Conservation (phyloP, 2,797 vertebrate genomes). For the Cyclura pinguis region DNA sequence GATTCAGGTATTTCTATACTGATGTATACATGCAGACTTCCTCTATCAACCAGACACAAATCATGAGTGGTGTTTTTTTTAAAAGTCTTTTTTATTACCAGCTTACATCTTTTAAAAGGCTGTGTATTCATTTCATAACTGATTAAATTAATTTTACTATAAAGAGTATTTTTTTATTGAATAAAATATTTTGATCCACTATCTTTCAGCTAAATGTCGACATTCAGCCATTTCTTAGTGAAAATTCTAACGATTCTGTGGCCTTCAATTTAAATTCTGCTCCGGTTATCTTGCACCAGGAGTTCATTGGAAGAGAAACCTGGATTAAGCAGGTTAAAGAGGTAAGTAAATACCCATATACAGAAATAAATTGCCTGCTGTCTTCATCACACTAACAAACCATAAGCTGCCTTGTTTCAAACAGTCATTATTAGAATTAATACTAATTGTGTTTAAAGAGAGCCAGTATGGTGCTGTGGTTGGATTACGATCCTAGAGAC, state of each 20-base stretch:
- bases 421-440: background rate
- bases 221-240: slow-evolving; percentile 93
- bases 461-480: no score
- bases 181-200: slow-evolving; percentile 34
- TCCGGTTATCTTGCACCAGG: slow-evolving; percentile 92
- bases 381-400: background rate
- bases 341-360: slow-evolving; percentile 78
- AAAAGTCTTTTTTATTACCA: background rate
- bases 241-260: slow-evolving; percentile 76
- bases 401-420: background rate
- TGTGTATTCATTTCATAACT: background rate
- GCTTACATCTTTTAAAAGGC: background rate
- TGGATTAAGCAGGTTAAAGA: slow-evolving; percentile 92
- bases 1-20: no score
- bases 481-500: no score
- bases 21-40: no score
- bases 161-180: slow-evolving; percentile 4
- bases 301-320: slow-evolving; percentile 86
- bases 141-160: background rate
- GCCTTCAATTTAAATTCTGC: slow-evolving; percentile 90
- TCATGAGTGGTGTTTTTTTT: background rate
- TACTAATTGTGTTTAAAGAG: no score
- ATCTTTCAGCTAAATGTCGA: slow-evolving; percentile 91
- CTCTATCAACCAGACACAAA: background rate
- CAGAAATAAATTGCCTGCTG: background rate